These are phyloP conservation scores for Schmidtea mediterranea DNA, from an alignment of 1,140 invertebrate genomes.

Conservation along the genomic window DNA sequence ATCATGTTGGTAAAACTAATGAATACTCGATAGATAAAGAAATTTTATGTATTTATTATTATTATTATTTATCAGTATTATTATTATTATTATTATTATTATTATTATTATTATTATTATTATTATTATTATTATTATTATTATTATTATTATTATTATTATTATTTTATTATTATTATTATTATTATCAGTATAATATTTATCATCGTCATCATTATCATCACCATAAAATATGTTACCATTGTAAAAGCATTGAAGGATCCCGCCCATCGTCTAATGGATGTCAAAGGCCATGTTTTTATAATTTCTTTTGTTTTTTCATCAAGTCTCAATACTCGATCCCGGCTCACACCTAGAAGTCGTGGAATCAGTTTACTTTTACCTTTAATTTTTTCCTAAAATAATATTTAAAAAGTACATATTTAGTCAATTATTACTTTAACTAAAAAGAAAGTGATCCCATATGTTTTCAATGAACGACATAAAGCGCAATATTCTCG, in stretches of 20 bases:
- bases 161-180: no score
- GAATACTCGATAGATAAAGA: no score
- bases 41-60: no score
- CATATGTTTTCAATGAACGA: constrained; percentile 74
- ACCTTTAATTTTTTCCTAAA: constrained; percentile 67
- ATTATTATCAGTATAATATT: no score
- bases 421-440: constrained; percentile 30
- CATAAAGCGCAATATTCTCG: constrained; percentile 82
- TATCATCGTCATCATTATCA: no score
- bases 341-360: constrained; percentile 81
- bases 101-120: no score
- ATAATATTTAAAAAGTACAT: not conserved
- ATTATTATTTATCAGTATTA: no score
- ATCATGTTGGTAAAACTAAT: no score
- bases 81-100: no score
- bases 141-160: no score
- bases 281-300: constrained; percentile 65
- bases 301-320: constrained; percentile 64
- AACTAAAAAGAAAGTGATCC: constrained; percentile 93
- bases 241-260: constrained; percentile 92
- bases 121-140: no score
- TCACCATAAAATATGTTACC: constrained; percentile 14
- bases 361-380: constrained; percentile 94
- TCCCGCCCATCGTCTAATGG: constrained; percentile 81
- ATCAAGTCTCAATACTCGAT: constrained; percentile 78